Conservation (phyloP, 2,113 vertebrate genomes). For the Caranx melampygus region DNA sequence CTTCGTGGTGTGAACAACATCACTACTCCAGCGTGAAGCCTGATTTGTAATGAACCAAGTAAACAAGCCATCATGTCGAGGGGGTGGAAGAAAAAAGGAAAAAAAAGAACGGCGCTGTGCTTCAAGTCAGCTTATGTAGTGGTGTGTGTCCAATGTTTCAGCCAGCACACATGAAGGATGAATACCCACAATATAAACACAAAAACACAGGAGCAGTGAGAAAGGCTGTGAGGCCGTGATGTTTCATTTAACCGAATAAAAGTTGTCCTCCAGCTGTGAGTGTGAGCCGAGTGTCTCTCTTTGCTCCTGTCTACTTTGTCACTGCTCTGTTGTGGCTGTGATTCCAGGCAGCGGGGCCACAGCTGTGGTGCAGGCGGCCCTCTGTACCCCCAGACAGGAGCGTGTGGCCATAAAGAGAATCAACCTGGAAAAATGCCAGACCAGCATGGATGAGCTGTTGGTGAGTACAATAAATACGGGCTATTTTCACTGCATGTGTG, state of each 20-base stretch:
- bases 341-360: slow-evolving; percentile 96
- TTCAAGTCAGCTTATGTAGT: neutral
- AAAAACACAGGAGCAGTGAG: neutral
- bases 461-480: slow-evolving; percentile 85
- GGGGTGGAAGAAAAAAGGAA: too few species aligned
- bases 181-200: slow-evolving; percentile 19
- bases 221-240: neutral
- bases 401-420: slow-evolving; percentile 99
- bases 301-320: slow-evolving; percentile 32
- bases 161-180: neutral
- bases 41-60: slow-evolving; percentile 45
- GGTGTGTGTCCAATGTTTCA: neutral
- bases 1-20: slow-evolving; percentile 48
- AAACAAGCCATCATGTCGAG: slow-evolving; percentile 11
- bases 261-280: slow-evolving; percentile 44
- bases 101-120: neutral
- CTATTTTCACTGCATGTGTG: slow-evolving; percentile 33
- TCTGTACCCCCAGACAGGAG: slow-evolving; percentile 96
- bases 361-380: slow-evolving; percentile 97
- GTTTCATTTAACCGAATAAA: slow-evolving; percentile 2
- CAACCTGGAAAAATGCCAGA: slow-evolving; percentile 99
- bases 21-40: slow-evolving; percentile 27
- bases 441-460: slow-evolving; percentile 99
- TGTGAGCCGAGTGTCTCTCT: slow-evolving; percentile 27
- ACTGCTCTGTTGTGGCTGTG: slow-evolving; percentile 65